A percentile compares a stretch with the other conserved stretches of the same genome.
These are phyloP conservation scores for Acronicta psi DNA, from an alignment of 2,888 invertebrate species.

Conservation along the genomic window DNA sequence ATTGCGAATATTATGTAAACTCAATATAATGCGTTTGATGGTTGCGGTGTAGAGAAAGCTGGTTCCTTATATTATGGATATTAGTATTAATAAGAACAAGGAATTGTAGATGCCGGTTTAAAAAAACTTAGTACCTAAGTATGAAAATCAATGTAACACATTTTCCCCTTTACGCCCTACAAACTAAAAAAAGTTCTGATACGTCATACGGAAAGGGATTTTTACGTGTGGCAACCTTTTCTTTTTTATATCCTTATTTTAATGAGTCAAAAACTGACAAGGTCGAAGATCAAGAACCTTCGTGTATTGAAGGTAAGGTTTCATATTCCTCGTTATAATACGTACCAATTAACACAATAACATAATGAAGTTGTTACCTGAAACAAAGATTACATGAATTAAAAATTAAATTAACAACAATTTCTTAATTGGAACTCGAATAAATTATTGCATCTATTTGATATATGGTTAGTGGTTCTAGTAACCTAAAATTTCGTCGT, in stretches of 20 bases:
- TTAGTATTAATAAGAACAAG: background rate
- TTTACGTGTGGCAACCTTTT: no score
- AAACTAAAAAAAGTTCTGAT: no score
- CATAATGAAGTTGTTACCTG: slow-evolving; percentile 45
- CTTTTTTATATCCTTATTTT: no score
- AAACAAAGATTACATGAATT: slow-evolving; percentile 44
- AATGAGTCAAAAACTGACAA: slow-evolving; percentile 9
- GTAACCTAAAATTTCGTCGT: no score
- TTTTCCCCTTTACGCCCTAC: slow-evolving; percentile 23
- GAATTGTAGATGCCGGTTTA: no score
- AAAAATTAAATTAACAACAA: slow-evolving; percentile 20
- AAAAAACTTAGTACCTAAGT: no score
- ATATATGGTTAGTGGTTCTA: no score
- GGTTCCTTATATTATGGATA: slow-evolving; percentile 11
- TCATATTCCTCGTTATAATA: slow-evolving; percentile 12
- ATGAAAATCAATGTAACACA: no score
- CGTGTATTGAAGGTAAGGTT: slow-evolving; percentile 16
- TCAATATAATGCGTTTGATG: slow-evolving; percentile 13
- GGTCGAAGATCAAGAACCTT: slow-evolving; percentile 7
- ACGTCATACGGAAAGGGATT: no score
- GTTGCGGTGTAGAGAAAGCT: slow-evolving; percentile 30
- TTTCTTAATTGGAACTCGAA: slow-evolving; percentile 9
- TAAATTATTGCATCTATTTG: background rate
- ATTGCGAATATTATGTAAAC: slow-evolving; percentile 15
- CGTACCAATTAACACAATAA: slow-evolving; percentile 41